A percentile compares a stretch with the other conserved stretches of the same genome.
Conservation (phyloP, 2,113 vertebrate species). For the Saguinus imperator region DNA sequence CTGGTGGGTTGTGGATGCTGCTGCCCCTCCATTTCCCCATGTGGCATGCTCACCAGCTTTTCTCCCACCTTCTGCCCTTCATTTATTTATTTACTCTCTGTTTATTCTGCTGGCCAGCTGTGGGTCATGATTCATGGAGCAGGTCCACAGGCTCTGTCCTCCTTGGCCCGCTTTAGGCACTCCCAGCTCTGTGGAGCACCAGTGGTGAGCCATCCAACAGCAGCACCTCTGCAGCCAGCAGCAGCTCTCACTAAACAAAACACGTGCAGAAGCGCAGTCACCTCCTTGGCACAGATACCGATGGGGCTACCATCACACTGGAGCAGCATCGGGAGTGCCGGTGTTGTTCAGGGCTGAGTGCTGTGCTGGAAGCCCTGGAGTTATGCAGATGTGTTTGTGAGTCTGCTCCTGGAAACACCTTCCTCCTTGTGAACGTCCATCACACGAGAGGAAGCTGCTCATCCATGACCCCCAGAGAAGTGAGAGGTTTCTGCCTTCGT, state of each 20-base stretch:
- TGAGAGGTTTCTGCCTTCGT: rapidly evolving
- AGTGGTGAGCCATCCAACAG: constrained; percentile 83
- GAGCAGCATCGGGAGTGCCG: constrained; percentile 31
- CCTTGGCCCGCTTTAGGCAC: constrained; percentile 73
- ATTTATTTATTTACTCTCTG: neutral
- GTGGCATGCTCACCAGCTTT: constrained; percentile 82
- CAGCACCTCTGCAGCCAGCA: constrained; percentile 83
- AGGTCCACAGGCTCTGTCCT: constrained; percentile 83
- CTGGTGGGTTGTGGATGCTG: constrained; percentile 86
- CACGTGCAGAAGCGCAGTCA: constrained; percentile 77
- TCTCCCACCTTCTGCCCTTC: constrained; percentile 27
- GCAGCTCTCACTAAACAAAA: constrained; percentile 84
- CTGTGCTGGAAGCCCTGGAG: neutral
- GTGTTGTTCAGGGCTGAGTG: constrained; percentile 60
- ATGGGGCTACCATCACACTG: constrained; percentile 60
- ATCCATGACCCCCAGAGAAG: rapidly evolving
- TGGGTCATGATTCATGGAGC: constrained; percentile 87
- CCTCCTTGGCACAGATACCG: constrained; percentile 80
- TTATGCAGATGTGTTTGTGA: neutral
- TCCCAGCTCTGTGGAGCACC: constrained; percentile 79
- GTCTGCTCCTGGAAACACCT: rapidly evolving
- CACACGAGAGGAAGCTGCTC: neutral
- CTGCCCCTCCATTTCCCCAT: constrained; percentile 83
- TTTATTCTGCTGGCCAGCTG: constrained; percentile 84
- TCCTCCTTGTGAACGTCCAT: rapidly evolving